Conservation (phyloP, 2,113 vertebrate genomes). For the Cephalopterus ornatus region DNA sequence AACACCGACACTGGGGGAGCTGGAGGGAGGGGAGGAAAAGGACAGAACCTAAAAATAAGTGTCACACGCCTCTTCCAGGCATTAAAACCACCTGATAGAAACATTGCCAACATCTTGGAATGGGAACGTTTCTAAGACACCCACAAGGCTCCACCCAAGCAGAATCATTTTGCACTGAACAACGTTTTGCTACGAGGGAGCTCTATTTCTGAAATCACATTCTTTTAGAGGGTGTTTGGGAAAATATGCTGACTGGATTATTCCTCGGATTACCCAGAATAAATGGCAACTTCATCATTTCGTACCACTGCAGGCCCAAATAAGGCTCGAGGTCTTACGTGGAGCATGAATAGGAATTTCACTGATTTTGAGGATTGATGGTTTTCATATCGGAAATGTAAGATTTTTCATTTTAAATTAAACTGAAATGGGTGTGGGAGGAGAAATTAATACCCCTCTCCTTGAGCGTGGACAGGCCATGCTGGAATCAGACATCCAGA, state of each 20-base stretch:
- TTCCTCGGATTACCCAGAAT: not conserved
- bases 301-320: not conserved
- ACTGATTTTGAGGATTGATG: not conserved
- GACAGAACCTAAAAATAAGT: slow-evolving; percentile 44
- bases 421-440: not conserved
- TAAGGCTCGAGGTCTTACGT: accelerated
- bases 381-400: not conserved
- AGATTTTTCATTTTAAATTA: not conserved
- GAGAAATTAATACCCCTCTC: not conserved
- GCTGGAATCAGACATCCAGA: not conserved
- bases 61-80: not conserved
- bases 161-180: not conserved
- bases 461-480: not conserved
- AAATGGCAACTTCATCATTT: not conserved
- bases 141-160: not conserved
- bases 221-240: not conserved
- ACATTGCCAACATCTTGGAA: not conserved
- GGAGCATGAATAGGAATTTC: not conserved
- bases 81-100: not conserved
- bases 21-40: not conserved
- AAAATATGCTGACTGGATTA: not conserved
- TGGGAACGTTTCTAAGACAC: not conserved
- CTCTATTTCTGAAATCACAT: not conserved
- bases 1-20: slow-evolving; percentile 27
- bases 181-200: not conserved